Percentiles rank a stretch among this genome's conserved stretches.
Evolutionary conservation across 2,888 invertebrate species (phyloP).

Genomic region (Seira musarum): DNA sequence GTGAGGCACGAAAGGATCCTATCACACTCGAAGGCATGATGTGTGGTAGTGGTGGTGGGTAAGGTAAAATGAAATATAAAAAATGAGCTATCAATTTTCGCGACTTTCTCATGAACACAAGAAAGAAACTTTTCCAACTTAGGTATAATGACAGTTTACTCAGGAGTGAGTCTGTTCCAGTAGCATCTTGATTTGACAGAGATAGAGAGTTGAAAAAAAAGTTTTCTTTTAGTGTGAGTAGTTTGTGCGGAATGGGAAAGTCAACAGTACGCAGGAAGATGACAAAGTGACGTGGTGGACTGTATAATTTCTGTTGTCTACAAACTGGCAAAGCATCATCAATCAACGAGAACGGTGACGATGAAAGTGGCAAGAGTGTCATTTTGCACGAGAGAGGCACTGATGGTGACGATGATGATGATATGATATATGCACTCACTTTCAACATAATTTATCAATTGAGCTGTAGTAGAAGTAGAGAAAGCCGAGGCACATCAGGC

Average conservation of each 20-base stretch:
- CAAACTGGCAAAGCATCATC: conserved; percentile 59
- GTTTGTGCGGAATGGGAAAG: conserved; percentile 18
- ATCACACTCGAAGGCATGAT: no score
- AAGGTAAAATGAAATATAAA: no score
- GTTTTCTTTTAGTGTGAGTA: background rate
- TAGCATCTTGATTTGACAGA: conserved; percentile 17
- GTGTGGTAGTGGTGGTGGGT: background rate
- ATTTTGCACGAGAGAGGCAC: background rate
- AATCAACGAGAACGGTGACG: conserved; percentile 56
- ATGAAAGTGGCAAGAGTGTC: conserved; percentile 35
- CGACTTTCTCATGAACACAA: background rate
- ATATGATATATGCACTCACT: conserved; percentile 17
- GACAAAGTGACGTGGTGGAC: conserved; percentile 68
- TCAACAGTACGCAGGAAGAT: conserved; percentile 35
- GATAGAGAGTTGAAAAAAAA: conserved; percentile 6
- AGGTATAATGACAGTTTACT: conserved; percentile 4
- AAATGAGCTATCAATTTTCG: background rate
- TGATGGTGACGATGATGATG: conserved; percentile 18
- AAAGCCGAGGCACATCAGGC: background rate
- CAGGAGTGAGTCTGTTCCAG: conserved; percentile 10
- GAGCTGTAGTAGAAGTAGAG: background rate
- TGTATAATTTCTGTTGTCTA: conserved; percentile 67
- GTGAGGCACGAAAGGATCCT: no score
- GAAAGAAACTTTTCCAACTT: background rate
- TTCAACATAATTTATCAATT: conserved; percentile 19